phyloP scores from a whole-genome alignment of 1,140 invertebrate genomes.

The Caenorhabditis remanei region DNA sequence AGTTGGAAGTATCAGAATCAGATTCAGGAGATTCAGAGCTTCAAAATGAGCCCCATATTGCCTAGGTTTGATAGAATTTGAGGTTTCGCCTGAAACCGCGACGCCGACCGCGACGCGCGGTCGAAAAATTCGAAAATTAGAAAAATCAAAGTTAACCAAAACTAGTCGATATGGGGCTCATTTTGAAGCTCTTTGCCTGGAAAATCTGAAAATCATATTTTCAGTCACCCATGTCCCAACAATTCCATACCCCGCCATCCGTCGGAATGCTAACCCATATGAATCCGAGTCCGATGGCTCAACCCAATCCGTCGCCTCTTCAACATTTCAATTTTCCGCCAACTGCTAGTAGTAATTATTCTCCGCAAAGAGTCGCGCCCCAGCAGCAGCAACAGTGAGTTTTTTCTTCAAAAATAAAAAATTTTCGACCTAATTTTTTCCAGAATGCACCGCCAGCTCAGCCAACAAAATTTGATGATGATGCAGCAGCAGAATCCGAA shows the following conservation, averaged over 20 bases:
- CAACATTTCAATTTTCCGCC: conserved; percentile 17
- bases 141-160: neutral
- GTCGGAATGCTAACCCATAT: neutral
- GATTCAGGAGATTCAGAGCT: too few species aligned
- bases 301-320: neutral
- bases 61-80: neutral
- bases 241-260: conserved; percentile 3
- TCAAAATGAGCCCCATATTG: neutral
- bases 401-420: neutral
- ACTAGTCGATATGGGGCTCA: neutral
- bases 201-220: neutral
- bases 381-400: conserved; percentile 1
- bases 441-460: neutral
- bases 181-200: neutral
- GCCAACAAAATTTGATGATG: neutral
- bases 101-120: neutral
- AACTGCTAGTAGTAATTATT: neutral
- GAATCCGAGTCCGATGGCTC: neutral
- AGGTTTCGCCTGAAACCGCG: neutral
- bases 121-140: neutral
- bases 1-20: too few species aligned
- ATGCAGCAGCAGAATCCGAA: too few species aligned
- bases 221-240: conserved; percentile 7
- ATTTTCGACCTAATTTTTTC: too few species aligned
- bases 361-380: neutral